Base-by-base conservation (phyloP, 1,140 invertebrate genomes). In the Pteromalus puparum region DNA sequence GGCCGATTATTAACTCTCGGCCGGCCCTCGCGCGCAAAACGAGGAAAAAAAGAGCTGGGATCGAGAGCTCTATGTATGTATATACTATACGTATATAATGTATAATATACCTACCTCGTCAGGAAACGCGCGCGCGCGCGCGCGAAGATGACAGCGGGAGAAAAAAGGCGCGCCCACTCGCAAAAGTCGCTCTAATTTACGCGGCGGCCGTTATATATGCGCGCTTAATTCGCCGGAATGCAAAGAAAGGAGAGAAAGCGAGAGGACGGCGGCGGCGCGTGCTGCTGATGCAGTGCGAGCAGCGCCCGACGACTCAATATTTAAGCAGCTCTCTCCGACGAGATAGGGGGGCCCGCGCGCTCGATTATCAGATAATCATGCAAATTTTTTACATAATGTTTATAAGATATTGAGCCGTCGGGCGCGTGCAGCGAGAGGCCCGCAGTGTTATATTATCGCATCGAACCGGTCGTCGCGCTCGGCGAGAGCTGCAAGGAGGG, bases 201-300 rank as follows among this genome's bases (percentile, higher is more conserved):
- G 65, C 53, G 24, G 34, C 53, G n/a, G 53, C 10, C 61, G 21
- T 24, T 28, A 70, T n/a, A 7, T 75, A 65, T 75, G 72, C 42
- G 3, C 46, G 82, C 48, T 83, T 85, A 78, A 82, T 81, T 81
- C 67, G 74, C 26, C 6, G 53, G 84, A 85, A 85, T 85, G 84
- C 74, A 72, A 72, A 38, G 68, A 46, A 75, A 34, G 65, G 4
- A 74, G 28, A 28, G 46, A 28, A 12, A 65, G 24, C 24, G 61
- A 53, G 30, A 53, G 24, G n/a, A 38, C 53, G 7, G 24, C n/a
- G 18, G n/a, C 42, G 42, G 79, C 38, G 38, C 38, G 38, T 42
- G 38, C 38, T 42, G 38, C 9, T 42, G 38, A 42, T 42, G 38
- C 38, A 34, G 34, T 5, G 26, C 72, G 65, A n/a, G 72, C 13